Evolutionary conservation across 2,113 vertebrate genomes (phyloP).

Genomic region (Pteropus alecto): DNA sequence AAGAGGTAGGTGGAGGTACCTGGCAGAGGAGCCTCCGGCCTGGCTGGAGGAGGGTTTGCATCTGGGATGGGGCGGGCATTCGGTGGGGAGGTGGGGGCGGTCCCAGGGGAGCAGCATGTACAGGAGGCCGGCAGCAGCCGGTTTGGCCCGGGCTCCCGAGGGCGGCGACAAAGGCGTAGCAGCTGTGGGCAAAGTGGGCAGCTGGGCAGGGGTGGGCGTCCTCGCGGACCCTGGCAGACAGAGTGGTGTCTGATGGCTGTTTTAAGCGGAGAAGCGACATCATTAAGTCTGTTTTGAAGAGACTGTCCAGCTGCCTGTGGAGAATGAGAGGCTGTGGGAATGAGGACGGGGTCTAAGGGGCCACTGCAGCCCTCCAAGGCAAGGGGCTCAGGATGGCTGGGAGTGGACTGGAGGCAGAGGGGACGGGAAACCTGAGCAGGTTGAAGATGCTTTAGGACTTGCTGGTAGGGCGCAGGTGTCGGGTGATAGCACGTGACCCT

Average conservation of each 20-base stretch:
- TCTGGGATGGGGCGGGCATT: neutral
- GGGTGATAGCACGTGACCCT: too few relatives aligned
- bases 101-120: accelerated
- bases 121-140: neutral
- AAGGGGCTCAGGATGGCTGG: neutral
- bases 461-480: neutral
- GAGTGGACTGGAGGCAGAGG: too few relatives aligned
- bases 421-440: too few relatives aligned
- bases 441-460: neutral
- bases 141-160: neutral
- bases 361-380: neutral
- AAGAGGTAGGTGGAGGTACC: neutral
- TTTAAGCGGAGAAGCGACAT: neutral
- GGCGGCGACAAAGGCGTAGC: neutral
- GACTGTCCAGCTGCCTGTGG: neutral
- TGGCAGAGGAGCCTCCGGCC: too few relatives aligned
- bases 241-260: neutral
- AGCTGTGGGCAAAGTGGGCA: neutral
- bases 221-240: neutral
- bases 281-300: neutral
- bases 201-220: neutral
- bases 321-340: neutral
- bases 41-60: neutral
- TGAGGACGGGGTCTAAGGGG: neutral
- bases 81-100: neutral